Conservation (phyloP, 2,888 invertebrate genomes). For the Plagiodera versicolora region DNA sequence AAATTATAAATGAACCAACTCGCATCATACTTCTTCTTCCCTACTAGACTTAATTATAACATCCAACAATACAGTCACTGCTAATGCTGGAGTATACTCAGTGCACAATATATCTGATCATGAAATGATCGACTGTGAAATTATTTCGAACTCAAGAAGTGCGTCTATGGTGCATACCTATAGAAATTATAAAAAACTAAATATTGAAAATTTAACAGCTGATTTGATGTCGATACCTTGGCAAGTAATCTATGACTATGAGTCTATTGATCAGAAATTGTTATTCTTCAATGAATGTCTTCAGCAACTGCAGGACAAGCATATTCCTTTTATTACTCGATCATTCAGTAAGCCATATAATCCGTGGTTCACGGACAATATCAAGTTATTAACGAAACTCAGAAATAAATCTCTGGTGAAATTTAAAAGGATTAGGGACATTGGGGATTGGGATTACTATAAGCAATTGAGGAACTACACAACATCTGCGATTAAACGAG, state of each 20-base stretch:
- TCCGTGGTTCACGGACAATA: not conserved
- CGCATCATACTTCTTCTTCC: not conserved
- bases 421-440: not conserved
- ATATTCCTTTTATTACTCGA: not conserved
- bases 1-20: not conserved
- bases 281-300: not conserved
- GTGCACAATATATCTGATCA: not conserved
- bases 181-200: not conserved
- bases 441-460: too few species aligned
- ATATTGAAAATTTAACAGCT: not conserved
- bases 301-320: not conserved
- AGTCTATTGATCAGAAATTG: not conserved
- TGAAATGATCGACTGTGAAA: not conserved
- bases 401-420: not conserved
- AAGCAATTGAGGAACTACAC: too few species aligned
- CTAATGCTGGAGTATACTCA: not conserved
- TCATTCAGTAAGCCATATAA: not conserved
- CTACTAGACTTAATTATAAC: not conserved
- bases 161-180: not conserved
- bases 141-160: not conserved
- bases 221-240: not conserved
- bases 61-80: not conserved
- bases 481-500: too few species aligned
- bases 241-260: not conserved
- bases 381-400: not conserved